Evolutionary conservation across 2,113 vertebrate species (phyloP), one percentile per base, ranked within the genome.

Genomic region (Epinephelus moara): DNA sequence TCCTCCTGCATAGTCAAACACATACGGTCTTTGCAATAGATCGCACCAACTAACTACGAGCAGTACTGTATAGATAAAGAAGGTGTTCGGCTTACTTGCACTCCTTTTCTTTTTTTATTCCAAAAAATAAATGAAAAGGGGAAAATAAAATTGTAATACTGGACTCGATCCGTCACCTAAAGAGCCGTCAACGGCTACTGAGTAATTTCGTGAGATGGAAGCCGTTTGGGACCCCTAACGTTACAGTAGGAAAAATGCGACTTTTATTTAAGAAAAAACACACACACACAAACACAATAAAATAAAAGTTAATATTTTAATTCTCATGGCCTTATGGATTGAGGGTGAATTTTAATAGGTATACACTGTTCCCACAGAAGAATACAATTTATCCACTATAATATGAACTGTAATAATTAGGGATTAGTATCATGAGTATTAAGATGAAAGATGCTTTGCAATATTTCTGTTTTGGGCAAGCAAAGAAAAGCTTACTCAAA

Each of bases 161-260:
- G 86, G 89, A 84, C 79, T 93, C 81, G 89, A 93, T 94, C 94
- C 93, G 91, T 95, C 94, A 91, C 91, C 94, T 91, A 85, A 93
- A 94, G 95, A 96, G 95, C 96, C 95, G 95, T 95, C 95, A 95
- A 91, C 95, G 95, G 95, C 96, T 96, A 94, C 96, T 96, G 93
- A 84, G 80, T 67, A 14, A 80, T 50, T 55, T 19, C 59, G 50
- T 57, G 88, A 80, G 88, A 88, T 89, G 85, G 89, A 86, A 86
- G 72, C 85, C 85, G 89, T 82, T 88, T 88, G 85, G 86, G 85
- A 88, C 73, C 55, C 82, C 49, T 9, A 80, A n/a, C 40, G n/a
- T 10, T 25, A 45, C 63, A 49, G 78, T n/a, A 37, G 63, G 1
- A 17, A 57, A 77, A 73, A 49, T 40, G 33, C 61, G 55, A 81